Base-by-base conservation (phyloP, 2,113 vertebrate species). In the Chamaetylas fuelleborni region DNA sequence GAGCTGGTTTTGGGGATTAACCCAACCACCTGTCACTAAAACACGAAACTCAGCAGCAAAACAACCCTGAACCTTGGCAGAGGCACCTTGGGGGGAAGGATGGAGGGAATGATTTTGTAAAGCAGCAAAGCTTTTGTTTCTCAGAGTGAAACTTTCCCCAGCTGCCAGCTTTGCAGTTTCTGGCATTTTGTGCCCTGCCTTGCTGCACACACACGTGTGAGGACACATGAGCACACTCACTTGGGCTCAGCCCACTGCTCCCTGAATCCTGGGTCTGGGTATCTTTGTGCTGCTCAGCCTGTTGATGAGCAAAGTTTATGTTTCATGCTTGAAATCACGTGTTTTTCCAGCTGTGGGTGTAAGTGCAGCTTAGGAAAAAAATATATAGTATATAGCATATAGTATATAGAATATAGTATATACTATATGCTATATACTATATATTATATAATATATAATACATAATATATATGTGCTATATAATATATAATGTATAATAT, bases 11-110 rank as follows among this genome's bases (percentile, higher is more conserved):
- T 5, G 73, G 11, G 93, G 89, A 90, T 95, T 73, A 92, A 40
- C 33, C 66, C 95, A 91, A 20, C 70, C 95, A 94, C 66, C 94
- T 92, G 95, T 66, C 48, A 77, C 66, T 89, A 90, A 93, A 92
- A 47, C 78, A 8, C 3, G 74, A 93, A 95, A 94, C 89, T 64
- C 77, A 7, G 22, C 78, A 42, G 72, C 31, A 40, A 2, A 70
- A 45, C 85, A 31, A 53, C 18, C 13, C 42, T 60, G 6, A 5
- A 25, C 82, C 82, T 73, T n/a, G 23, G 38, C 72, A 38, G 71
- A 26, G 73, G 76, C 9, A 58, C 72, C 91, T 93, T 14, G 58
- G 60, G 19, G 74, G 70, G 2, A 8, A 14, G 48, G 50, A n/a
- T 6, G 20, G 50, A 18, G 22, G 14, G 24, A 5, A 3, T 0